A percentile compares a stretch with the other conserved stretches of the same genome.
Evolutionary conservation across 2,888 invertebrate species (phyloP).

Genomic region (Oligia latruncula): DNA sequence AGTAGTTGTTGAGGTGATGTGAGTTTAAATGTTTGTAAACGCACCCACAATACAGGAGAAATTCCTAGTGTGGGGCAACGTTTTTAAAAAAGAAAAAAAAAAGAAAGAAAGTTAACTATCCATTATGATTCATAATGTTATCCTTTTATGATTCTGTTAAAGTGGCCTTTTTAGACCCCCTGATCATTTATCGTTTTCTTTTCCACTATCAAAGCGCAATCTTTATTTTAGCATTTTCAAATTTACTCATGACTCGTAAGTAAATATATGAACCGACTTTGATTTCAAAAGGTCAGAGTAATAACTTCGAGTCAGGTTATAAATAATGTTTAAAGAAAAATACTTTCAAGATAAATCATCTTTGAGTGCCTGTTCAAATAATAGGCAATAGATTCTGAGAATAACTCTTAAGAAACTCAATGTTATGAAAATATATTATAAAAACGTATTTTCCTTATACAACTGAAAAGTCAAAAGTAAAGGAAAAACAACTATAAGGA

Average conservation of each 20-base stretch:
- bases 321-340: conserved; percentile 5
- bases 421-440: not conserved
- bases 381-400: conserved; percentile 8
- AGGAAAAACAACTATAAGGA: conserved; percentile 27
- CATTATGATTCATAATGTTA: no score
- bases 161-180: no score
- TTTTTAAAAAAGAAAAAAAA: no score
- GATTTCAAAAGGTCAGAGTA: not conserved
- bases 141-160: no score
- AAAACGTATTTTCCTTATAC: conserved; percentile 18
- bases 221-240: not conserved
- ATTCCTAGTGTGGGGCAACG: no score
- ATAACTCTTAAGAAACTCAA: not conserved
- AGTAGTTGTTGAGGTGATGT: no score
- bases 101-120: no score
- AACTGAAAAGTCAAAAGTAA: conserved; percentile 15
- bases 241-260: not conserved
- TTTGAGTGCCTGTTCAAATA: not conserved
- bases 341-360: not conserved
- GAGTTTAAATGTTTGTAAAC: no score
- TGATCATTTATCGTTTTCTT: conserved; percentile 15
- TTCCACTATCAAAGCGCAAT: not conserved
- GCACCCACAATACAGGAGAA: no score
- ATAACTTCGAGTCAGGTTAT: conserved; percentile 1
- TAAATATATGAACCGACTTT: not conserved